Evolutionary conservation across 2,888 invertebrate genomes (phyloP).

Genomic region (Gryllus longicercus): DNA sequence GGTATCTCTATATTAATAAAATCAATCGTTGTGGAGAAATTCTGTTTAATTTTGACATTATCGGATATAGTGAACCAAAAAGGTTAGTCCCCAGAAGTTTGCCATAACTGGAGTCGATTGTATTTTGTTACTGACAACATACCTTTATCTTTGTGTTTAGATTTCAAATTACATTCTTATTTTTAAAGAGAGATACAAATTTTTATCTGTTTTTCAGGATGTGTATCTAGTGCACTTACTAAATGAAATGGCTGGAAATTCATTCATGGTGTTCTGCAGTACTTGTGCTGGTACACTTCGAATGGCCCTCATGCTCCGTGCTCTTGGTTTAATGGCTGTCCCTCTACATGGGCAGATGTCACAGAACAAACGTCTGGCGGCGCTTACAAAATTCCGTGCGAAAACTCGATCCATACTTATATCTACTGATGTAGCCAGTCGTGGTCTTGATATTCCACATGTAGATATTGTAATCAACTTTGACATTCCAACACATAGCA

Average conservation of each 20-base stretch:
- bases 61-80: too few relatives aligned
- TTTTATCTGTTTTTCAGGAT: conserved; percentile 60
- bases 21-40: too few relatives aligned
- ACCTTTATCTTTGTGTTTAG: background rate
- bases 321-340: conserved; percentile 88
- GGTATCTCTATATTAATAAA: too few relatives aligned
- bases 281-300: conserved; percentile 92
- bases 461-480: conserved; percentile 97
- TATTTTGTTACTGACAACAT: too few relatives aligned
- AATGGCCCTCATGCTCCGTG: conserved; percentile 81
- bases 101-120: too few relatives aligned
- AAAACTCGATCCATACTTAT: conserved; percentile 91
- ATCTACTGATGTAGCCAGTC: conserved; percentile 97
- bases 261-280: conserved; percentile 94
- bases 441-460: conserved; percentile 97
- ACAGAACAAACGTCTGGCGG: conserved; percentile 91
- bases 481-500: conserved; percentile 97
- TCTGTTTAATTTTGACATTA: too few relatives aligned
- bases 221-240: conserved; percentile 92
- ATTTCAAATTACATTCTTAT: background rate
- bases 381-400: conserved; percentile 93
- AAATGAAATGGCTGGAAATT: conserved; percentile 92
- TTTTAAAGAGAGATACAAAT: background rate
- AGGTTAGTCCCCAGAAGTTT: too few relatives aligned
- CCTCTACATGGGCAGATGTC: conserved; percentile 99